Evolutionary conservation across 2,113 vertebrate species (phyloP).

Genomic region (Antennarius striatus): DNA sequence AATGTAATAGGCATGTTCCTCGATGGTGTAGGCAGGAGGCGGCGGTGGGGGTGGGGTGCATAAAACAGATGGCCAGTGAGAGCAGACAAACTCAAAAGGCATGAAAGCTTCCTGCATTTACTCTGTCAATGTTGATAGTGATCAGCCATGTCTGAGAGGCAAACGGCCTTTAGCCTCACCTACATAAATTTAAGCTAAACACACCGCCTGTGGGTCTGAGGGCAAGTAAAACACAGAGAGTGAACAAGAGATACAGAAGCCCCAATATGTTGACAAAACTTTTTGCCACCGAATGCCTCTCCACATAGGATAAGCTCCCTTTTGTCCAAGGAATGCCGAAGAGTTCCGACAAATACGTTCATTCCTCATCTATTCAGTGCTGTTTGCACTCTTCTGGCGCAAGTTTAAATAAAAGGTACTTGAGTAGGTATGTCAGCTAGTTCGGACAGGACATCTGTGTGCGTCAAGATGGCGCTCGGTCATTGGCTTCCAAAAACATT

Average conservation of each 20-base stretch:
- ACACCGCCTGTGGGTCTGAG: slow-evolving; percentile 30
- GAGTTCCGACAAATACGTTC: slow-evolving; percentile 69
- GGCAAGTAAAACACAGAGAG: slow-evolving; percentile 16
- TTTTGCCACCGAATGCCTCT: slow-evolving; percentile 56
- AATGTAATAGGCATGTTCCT: slow-evolving; percentile 24
- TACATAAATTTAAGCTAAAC: slow-evolving; percentile 45
- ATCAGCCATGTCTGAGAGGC: slow-evolving; percentile 58
- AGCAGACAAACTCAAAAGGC: slow-evolving; percentile 70
- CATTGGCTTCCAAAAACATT: slow-evolving; percentile 26
- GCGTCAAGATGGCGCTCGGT: slow-evolving; percentile 20
- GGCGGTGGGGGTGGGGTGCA: slow-evolving; percentile 32
- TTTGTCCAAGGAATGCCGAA: slow-evolving; percentile 74
- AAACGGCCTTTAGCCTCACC: slow-evolving; percentile 51
- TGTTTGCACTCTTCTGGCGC: slow-evolving; percentile 57
- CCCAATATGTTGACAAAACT: slow-evolving; percentile 55
- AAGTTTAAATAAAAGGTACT: slow-evolving; percentile 60
- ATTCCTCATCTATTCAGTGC: slow-evolving; percentile 62
- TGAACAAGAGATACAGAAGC: slow-evolving; percentile 46
- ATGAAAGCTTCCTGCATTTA: slow-evolving; percentile 74
- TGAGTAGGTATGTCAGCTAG: slow-evolving; percentile 62
- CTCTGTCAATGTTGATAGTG: slow-evolving; percentile 69
- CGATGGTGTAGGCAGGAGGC: slow-evolving; percentile 35
- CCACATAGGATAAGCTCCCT: slow-evolving; percentile 67
- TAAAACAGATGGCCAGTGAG: slow-evolving; percentile 68
- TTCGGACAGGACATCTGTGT: slow-evolving; percentile 59